phyloP scores from a whole-genome alignment of 2,797 vertebrate genomes.

The Tenualosa ilisha region DNA sequence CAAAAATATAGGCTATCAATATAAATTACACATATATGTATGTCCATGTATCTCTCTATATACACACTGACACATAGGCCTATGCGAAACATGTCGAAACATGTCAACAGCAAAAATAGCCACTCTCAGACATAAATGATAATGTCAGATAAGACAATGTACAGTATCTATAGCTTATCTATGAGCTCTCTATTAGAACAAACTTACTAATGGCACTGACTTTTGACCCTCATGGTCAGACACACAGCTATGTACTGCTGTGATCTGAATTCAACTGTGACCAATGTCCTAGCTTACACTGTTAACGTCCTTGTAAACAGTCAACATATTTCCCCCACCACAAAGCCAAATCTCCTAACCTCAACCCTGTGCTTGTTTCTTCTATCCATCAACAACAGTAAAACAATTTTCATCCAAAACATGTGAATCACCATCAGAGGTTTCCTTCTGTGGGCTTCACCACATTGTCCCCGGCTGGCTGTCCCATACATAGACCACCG shows the following conservation, averaged over 20 bases:
- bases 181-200: no score
- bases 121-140: no score
- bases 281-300: background rate
- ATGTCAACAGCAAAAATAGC: no score
- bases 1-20: no score
- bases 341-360: background rate
- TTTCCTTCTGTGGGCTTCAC: background rate
- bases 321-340: background rate
- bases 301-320: background rate
- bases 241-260: background rate
- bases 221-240: background rate
- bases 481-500: background rate
- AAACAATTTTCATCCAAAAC: constrained; percentile 7
- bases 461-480: background rate
- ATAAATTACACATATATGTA: no score
- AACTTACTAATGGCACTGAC: background rate
- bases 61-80: no score
- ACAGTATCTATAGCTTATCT: no score
- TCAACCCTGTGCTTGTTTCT: background rate
- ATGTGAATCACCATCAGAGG: background rate
- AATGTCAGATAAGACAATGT: no score
- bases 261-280: background rate
- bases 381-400: background rate
- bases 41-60: no score
- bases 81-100: no score